A percentile compares a stretch with the other conserved stretches of the same genome.
Conservation (phyloP, 2,888 invertebrate species). For the Eristalinus sepulchralis region DNA sequence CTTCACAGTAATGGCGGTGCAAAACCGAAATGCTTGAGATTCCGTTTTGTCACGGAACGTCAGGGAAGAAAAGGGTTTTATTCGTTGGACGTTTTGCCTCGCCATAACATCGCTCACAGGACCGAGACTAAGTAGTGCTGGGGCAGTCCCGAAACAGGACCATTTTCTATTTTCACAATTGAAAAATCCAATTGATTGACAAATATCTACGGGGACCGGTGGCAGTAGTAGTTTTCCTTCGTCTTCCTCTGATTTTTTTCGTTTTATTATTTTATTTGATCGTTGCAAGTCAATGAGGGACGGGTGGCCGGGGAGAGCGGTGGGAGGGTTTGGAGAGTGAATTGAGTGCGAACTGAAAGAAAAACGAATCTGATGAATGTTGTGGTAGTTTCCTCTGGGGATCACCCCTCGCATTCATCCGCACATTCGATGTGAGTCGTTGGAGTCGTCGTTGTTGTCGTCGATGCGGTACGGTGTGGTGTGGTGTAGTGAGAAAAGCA, state of each 20-base stretch:
- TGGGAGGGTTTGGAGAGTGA: background rate
- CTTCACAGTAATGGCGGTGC: background rate
- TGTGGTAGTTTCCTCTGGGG: constrained; percentile 46
- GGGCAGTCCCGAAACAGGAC: constrained; percentile 35
- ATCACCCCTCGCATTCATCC: constrained; percentile 18
- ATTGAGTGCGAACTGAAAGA: constrained; percentile 19
- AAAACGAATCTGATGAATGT: constrained; percentile 52
- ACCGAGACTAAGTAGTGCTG: background rate
- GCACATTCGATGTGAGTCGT: constrained; percentile 14
- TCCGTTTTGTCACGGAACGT: background rate
- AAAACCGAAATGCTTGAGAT: background rate
- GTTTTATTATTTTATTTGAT: constrained; percentile 20
- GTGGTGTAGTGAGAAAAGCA: constrained; percentile 46
- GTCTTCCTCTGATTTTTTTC: constrained; percentile 27
- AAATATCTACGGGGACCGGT: constrained; percentile 43
- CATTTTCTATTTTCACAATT: constrained; percentile 69
- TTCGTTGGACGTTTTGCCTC: constrained; percentile 33
- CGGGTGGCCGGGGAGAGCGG: constrained; percentile 15
- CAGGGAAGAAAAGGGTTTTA: constrained; percentile 13
- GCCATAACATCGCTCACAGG: constrained; percentile 17
- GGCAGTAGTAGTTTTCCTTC: constrained; percentile 22
- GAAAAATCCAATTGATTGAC: constrained; percentile 71
- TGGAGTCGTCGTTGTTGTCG: too few species aligned
- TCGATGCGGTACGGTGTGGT: too few species aligned
- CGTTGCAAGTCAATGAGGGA: constrained; percentile 30